Conservation (phyloP, 2,113 vertebrate species). For the Candoia aspera region DNA sequence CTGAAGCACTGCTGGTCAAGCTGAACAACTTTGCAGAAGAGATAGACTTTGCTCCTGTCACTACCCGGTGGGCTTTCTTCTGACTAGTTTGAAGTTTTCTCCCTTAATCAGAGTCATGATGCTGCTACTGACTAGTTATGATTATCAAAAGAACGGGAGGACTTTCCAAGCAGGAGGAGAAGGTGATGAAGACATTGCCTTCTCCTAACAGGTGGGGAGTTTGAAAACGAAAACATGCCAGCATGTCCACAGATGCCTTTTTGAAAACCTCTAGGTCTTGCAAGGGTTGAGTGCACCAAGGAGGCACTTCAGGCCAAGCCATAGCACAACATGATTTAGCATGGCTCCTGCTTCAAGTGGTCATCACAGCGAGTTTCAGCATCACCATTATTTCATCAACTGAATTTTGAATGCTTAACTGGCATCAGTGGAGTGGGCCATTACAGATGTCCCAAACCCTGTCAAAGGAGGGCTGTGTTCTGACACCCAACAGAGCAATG, state of each 20-base stretch:
- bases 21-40: constrained; percentile 22
- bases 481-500: constrained; percentile 27
- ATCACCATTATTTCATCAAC: constrained; percentile 77
- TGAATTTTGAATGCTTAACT: no score
- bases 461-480: constrained; percentile 68
- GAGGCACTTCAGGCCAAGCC: constrained; percentile 21
- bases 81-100: constrained; percentile 22
- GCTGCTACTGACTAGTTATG: constrained; percentile 9
- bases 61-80: not conserved
- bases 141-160: constrained; percentile 18
- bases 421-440: constrained; percentile 64
- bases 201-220: not conserved
- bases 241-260: not conserved
- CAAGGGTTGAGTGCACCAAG: not conserved
- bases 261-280: not conserved
- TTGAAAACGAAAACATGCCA: constrained; percentile 7
- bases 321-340: constrained; percentile 54
- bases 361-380: constrained; percentile 66
- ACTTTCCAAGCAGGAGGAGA: not conserved
- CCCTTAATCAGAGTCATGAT: constrained; percentile 51
- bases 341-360: constrained; percentile 61
- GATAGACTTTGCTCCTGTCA: constrained; percentile 4
- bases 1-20: constrained; percentile 11
- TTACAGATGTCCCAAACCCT: constrained; percentile 68
- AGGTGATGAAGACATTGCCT: constrained; percentile 4